phyloP scores from a whole-genome alignment of 2,888 invertebrate species.

The Folsomia candida region DNA sequence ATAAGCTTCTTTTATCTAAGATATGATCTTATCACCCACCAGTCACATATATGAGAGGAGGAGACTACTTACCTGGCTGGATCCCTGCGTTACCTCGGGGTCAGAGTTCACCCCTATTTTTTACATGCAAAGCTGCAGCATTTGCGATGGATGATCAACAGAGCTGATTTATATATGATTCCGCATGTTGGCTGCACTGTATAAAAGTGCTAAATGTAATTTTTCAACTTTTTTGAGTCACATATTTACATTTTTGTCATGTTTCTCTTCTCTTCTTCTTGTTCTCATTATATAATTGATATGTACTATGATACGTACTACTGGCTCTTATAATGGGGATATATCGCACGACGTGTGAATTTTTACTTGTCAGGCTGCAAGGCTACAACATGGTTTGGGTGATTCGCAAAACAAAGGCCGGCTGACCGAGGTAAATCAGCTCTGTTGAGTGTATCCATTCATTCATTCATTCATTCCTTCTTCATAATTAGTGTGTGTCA shows the following conservation, averaged over 20 bases:
- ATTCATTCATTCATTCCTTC: too few species aligned
- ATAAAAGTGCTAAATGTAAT: conserved; percentile 46
- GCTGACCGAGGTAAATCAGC: conserved; percentile 52
- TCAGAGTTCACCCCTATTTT: not conserved
- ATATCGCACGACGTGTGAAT: conserved; percentile 8
- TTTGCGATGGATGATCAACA: conserved; percentile 50
- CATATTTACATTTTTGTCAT: conserved; percentile 41
- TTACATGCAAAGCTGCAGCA: conserved; percentile 45
- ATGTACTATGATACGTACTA: conserved; percentile 20
- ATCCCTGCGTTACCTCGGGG: too few species aligned
- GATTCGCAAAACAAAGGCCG: conserved; percentile 51
- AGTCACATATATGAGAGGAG: too few species aligned
- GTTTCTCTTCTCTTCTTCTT: conserved; percentile 40
- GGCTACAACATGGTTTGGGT: conserved; percentile 51
- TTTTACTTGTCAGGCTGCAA: conserved; percentile 50
- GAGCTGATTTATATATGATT: conserved; percentile 52
- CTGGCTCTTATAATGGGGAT: not conserved
- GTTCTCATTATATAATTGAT: conserved; percentile 30
- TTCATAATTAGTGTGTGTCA: conserved; percentile 40
- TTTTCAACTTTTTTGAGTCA: conserved; percentile 45
- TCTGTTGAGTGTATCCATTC: conserved; percentile 52
- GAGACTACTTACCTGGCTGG: too few species aligned
- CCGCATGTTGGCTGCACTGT: conserved; percentile 51
- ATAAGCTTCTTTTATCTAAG: too few species aligned
- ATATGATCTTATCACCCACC: too few species aligned